These are phyloP conservation scores for Varecia variegata DNA, from an alignment of 2,797 vertebrate genomes.

Conservation along the genomic window DNA sequence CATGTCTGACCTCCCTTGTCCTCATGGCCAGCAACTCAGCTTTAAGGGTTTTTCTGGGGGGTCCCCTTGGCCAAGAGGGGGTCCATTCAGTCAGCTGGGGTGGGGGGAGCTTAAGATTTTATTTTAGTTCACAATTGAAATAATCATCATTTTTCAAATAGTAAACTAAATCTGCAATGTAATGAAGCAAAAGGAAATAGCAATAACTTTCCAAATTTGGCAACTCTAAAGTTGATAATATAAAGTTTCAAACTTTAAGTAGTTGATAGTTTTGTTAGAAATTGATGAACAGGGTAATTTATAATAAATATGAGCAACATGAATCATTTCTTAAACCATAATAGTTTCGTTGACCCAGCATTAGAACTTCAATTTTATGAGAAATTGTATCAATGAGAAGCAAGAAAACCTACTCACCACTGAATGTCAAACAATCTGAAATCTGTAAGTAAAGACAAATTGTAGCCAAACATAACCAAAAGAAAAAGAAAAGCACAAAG, in stretches of 20 bases:
- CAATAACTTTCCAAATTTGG: neutral
- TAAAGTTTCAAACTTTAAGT: constrained; percentile 4
- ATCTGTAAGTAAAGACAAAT: neutral
- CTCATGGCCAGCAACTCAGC: too few species aligned
- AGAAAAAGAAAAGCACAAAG: neutral
- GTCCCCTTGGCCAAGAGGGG: too few species aligned
- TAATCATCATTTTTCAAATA: neutral
- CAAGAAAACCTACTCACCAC: neutral
- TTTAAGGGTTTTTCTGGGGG: too few species aligned
- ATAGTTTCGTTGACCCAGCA: neutral
- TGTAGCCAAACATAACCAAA: neutral
- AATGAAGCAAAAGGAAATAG: neutral
- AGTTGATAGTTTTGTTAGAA: neutral
- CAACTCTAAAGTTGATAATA: neutral
- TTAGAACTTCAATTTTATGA: neutral
- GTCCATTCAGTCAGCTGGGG: too few species aligned
- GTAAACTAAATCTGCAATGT: neutral
- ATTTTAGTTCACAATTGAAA: neutral
- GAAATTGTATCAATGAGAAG: neutral
- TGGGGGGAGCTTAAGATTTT: too few species aligned
- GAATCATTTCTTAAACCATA: neutral
- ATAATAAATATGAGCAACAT: neutral
- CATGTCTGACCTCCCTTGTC: too few species aligned
- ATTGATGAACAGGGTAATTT: neutral
- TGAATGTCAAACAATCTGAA: neutral